These are phyloP conservation scores for Silurus aristotelis DNA, from an alignment of 2,797 vertebrate species.

Conservation along the genomic window DNA sequence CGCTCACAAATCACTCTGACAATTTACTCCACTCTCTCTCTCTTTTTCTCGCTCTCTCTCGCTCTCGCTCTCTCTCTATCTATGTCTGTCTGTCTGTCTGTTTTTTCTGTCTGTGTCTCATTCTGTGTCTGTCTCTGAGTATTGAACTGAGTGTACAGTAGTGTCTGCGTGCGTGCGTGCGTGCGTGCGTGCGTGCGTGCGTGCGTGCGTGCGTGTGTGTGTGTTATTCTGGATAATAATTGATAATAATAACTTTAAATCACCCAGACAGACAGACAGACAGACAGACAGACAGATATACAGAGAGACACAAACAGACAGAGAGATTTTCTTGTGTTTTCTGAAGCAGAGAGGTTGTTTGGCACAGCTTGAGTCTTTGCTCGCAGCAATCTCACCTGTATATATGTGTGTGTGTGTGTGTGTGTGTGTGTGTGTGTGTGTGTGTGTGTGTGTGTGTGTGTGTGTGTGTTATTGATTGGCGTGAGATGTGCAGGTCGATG, in stretches of 20 bases:
- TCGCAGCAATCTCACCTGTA: slow-evolving; percentile 61
- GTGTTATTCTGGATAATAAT: neutral
- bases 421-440: slow-evolving; percentile 65
- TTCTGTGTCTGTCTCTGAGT: neutral
- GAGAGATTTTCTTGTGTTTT: slow-evolving; percentile 67
- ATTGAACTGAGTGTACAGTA: neutral
- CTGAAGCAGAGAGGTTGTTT: slow-evolving; percentile 70
- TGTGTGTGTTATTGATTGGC: slow-evolving; percentile 66
- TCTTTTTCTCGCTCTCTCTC: neutral
- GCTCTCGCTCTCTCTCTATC: neutral
- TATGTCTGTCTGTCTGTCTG: neutral
- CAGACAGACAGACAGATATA: neutral
- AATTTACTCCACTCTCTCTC: slow-evolving; percentile 31
- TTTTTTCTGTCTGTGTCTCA: neutral
- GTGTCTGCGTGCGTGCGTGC: neutral
- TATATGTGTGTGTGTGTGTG: slow-evolving; percentile 62
- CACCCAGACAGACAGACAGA: neutral
- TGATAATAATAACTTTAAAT: neutral
- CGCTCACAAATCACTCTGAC: slow-evolving; percentile 44
- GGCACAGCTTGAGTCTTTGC: slow-evolving; percentile 75
- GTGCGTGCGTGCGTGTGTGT: neutral
- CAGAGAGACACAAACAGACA: neutral
- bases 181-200: no score
- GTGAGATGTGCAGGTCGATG: slow-evolving; percentile 91
- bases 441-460: slow-evolving; percentile 59